A percentile compares a stretch with the other conserved stretches of the same genome.
phyloP scores from a whole-genome alignment of 2,888 invertebrate genomes.

The Bibio marci region DNA sequence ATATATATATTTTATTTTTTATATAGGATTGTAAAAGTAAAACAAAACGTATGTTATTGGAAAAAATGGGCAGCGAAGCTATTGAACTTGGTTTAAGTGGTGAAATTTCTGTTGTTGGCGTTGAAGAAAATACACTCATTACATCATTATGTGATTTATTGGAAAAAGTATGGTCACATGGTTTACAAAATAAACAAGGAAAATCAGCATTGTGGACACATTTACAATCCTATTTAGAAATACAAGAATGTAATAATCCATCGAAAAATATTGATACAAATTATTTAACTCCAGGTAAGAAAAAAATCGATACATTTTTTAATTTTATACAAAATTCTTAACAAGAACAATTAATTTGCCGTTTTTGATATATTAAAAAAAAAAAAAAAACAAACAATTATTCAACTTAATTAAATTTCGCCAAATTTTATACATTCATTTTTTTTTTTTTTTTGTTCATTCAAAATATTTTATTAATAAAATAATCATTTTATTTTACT shows the following conservation, averaged over 20 bases:
- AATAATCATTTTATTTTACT: not conserved
- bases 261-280: constrained; percentile 36
- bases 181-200: constrained; percentile 85
- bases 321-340: no score
- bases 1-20: constrained; percentile 1
- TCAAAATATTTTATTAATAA: not conserved
- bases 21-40: constrained; percentile 74
- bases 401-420: not conserved
- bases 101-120: constrained; percentile 49
- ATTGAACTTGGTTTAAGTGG: constrained; percentile 81
- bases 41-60: constrained; percentile 97
- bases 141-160: constrained; percentile 95
- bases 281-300: constrained; percentile 36
- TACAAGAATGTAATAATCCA: constrained; percentile 47
- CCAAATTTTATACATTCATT: not conserved
- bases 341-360: constrained; percentile 2
- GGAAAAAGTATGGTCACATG: constrained; percentile 96
- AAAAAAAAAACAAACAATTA: constrained; percentile 1
- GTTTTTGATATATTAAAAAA: not conserved
- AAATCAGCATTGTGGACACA: constrained; percentile 97
- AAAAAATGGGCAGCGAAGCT: constrained; percentile 96
- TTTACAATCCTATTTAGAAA: constrained; percentile 73
- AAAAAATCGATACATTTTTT: not conserved
- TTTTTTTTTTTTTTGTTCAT: constrained; percentile 8
- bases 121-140: constrained; percentile 95